Conservation (phyloP, 2,113 vertebrate species). For the Mus spicilegus region DNA sequence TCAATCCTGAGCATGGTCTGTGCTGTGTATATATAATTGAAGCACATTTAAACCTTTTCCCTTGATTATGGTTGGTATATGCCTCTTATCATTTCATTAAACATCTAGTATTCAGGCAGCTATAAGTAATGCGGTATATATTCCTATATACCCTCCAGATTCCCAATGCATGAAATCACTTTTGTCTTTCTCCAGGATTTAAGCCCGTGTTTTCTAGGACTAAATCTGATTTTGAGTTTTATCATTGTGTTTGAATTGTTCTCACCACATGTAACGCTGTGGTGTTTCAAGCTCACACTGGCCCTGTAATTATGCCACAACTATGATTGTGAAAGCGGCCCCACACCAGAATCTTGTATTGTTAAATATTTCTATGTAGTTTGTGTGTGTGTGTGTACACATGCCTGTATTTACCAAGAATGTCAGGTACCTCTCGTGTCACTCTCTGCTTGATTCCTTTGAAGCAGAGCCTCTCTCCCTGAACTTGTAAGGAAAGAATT, state of each 20-base stretch:
- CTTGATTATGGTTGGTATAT: background rate
- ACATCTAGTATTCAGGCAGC: background rate
- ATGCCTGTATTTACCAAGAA: background rate
- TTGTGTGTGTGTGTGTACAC: background rate
- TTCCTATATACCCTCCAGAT: background rate
- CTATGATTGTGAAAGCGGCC: background rate
- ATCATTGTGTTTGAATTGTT: slow-evolving; percentile 13
- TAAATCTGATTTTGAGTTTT: slow-evolving; percentile 40
- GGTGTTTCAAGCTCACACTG: background rate
- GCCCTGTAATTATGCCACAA: background rate
- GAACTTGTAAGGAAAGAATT: background rate
- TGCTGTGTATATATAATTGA: background rate
- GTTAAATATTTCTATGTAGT: background rate
- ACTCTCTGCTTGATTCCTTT: background rate
- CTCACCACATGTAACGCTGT: background rate
- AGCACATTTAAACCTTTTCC: background rate
- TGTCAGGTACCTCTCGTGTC: background rate
- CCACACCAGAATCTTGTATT: background rate
- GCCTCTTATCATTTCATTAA: background rate
- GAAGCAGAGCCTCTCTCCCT: background rate
- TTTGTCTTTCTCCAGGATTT: background rate
- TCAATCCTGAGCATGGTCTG: background rate
- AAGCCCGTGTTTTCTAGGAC: background rate
- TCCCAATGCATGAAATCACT: background rate
- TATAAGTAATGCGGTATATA: background rate